Evolutionary conservation across 2,888 invertebrate species (phyloP), one percentile per base, ranked within the genome.

Genomic region (Terebella lapidaria): DNA sequence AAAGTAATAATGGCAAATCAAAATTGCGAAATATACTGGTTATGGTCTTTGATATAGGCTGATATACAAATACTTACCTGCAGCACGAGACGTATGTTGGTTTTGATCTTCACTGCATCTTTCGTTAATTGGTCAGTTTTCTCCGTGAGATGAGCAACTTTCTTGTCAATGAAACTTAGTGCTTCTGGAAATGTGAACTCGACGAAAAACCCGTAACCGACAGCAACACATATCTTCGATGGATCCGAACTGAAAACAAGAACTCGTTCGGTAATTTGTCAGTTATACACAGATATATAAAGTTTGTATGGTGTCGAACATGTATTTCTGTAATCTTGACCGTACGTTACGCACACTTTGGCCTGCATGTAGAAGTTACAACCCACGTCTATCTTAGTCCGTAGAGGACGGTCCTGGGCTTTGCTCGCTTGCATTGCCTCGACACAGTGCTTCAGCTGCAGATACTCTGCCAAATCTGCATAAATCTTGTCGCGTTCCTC

Each of bases 361-460:
- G 90, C 90, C 77, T 91, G 88, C 76, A 90, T 87, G 72, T 89
- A 92, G 68, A 91, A 88, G 76, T 89, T 89, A 70, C 89, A 88
- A n/a, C 92, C 92, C 29, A 93, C 81, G 75, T 92, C 89, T 27
- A 92, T 85, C 81, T 88, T 85, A 0, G 88, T 87, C 71, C 87
- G 87, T 18, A 59, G 56, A 4, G 49, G 57, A 22, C 1, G 49
- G 27, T 52, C 2, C 46, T 22, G 4, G 2, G 3, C 10, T 49
- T 42, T 35, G 22, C 15, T 56, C 29, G 61, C 66, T 60, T 66
- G 59, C 20, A 66, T 56, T 30, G 87, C 85, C 74, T 87, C 85
- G 25, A 92, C 84, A 0, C 87, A 84, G 59, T 87, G 87, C 75
- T 88, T 87, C 51, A 92, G 83, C 72, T 91, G 89, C 5, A 87